A percentile compares a stretch with the other conserved stretches of the same genome.
Conservation (phyloP, 1,140 invertebrate genomes). For the Eumaeus atala region DNA sequence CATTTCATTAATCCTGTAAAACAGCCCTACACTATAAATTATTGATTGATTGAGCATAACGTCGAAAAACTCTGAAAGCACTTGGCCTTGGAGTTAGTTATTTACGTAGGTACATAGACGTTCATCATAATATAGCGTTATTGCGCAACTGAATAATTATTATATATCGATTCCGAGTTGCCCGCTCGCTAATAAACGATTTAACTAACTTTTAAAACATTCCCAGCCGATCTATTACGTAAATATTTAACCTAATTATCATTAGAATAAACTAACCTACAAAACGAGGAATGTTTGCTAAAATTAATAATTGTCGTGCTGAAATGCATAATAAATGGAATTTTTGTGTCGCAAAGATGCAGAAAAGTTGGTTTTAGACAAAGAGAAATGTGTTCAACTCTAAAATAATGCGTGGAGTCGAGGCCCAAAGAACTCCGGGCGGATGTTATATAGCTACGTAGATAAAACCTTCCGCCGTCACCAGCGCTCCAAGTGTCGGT, state of each 20-base stretch:
- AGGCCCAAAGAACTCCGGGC: conserved; percentile 68
- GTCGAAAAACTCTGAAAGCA: conserved; percentile 53
- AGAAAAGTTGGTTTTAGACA: conserved; percentile 68
- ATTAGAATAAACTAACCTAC: conserved; percentile 15
- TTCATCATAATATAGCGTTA: conserved; percentile 34
- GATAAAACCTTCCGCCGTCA: conserved; percentile 71
- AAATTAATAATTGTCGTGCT: conserved; percentile 16
- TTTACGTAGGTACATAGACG: conserved; percentile 43
- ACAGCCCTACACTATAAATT: conserved; percentile 3
- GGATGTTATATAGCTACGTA: conserved; percentile 72
- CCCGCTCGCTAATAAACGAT: conserved; percentile 31
- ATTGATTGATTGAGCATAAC: conserved; percentile 23
- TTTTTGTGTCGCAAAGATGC: conserved; percentile 26
- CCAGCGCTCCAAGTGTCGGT: conserved; percentile 55
- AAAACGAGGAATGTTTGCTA: conserved; percentile 19
- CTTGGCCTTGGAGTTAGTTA: conserved; percentile 58
- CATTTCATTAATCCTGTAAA: neutral
- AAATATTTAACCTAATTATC: conserved; percentile 40
- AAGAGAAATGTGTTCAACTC: conserved; percentile 52
- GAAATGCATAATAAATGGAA: conserved; percentile 44
- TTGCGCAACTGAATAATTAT: conserved; percentile 51
- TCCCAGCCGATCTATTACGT: conserved; percentile 32
- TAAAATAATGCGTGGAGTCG: conserved; percentile 55
- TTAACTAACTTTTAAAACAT: conserved; percentile 47
- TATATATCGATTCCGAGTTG: conserved; percentile 39